phyloP scores from a whole-genome alignment of 2,113 vertebrate genomes.

The Sardina pilchardus region DNA sequence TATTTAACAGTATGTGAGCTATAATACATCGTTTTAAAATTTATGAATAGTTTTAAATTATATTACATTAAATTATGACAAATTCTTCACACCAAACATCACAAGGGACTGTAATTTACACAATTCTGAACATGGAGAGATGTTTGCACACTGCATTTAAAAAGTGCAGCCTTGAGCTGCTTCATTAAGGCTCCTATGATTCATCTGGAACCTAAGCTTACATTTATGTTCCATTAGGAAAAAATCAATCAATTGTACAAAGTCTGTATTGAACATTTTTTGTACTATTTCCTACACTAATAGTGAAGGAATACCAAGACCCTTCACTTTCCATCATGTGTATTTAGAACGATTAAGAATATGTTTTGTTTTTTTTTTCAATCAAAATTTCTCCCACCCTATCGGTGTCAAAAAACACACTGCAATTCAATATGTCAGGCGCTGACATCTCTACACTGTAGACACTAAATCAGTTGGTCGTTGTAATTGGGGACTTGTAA shows the following conservation, averaged over 20 bases:
- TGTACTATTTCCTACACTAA: neutral
- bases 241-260: neutral
- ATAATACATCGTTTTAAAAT: conserved; percentile 32
- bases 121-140: neutral
- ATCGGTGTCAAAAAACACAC: neutral
- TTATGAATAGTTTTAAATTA: conserved; percentile 13
- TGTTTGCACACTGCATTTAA: neutral
- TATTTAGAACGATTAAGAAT: neutral
- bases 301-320: neutral
- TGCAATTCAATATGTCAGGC: neutral
- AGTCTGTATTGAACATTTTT: neutral
- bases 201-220: neutral
- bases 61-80: conserved; percentile 16
- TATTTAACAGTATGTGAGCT: conserved; percentile 46
- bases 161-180: neutral
- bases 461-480: neutral
- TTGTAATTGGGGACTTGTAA: neutral
- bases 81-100: neutral
- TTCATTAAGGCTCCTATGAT: neutral
- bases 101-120: neutral
- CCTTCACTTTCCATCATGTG: neutral
- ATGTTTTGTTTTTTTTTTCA: neutral
- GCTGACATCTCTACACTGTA: neutral
- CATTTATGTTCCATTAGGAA: conserved; percentile 4
- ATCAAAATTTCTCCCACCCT: neutral